Base-by-base conservation (phyloP, 1,140 invertebrate genomes). In the Metaphire vulgaris region DNA sequence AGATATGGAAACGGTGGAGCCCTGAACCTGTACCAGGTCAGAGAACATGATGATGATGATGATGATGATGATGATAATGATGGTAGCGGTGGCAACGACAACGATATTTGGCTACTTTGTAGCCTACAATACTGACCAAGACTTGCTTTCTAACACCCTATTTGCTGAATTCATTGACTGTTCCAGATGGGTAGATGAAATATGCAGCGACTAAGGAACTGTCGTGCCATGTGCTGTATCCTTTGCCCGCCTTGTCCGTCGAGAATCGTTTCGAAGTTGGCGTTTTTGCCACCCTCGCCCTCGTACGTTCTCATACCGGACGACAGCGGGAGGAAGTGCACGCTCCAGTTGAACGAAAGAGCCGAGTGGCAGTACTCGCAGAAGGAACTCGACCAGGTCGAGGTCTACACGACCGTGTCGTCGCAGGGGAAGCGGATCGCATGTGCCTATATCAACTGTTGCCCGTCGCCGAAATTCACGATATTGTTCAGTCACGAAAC, bases 381-480 rank as follows among this genome's bases (percentile, higher is more conserved):
- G 21, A 21, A 56, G 41, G 21, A 56, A 6, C 6, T 21, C 41
- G 6, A 56, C 41, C 41, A 21, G 6, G 6, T 56, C 41, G 41
- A 56, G 41, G 76, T 79, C 33, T 76, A 64, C 34, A 74, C 72
- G 31, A 34, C 92, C 32, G 95, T 94, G 85, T 56, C 41, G 6
- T 95, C 95, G 33, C 89, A 94, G 82, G 93, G 93, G 75, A 99
- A 99, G 87, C 90, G 93, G 81, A 98, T 99, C 83, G 94, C 95
- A 41, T 99, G 97, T 88, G 91, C 98, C 87, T 98, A 97, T 89
- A 94, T 98, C 71, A 90, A 93, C 74, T 56, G 41, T 21, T 92
- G 91, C 77, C 90, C 91, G 73, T 95, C 93, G 82, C 95, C 94
- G 79, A 90, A 95, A 80, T 99, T 96, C 84, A 99, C 97, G 1